These are phyloP conservation scores for Zophobas morio DNA, from an alignment of 1,140 invertebrate species.

Conservation along the genomic window DNA sequence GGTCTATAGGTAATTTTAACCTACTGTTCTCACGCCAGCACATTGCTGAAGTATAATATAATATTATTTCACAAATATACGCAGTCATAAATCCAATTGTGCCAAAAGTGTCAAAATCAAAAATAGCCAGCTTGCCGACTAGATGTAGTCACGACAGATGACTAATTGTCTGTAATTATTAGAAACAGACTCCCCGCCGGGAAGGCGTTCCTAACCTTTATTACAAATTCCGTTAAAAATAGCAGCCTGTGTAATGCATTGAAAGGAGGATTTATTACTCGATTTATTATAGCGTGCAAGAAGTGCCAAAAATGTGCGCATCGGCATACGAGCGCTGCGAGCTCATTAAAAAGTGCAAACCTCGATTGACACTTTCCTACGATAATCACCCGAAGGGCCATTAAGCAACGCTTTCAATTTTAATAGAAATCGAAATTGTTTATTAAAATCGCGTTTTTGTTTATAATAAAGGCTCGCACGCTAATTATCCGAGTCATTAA, in stretches of 20 bases:
- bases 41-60: not conserved
- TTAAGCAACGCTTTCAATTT: conserved; percentile 15
- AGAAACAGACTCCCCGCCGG: conserved; percentile 36
- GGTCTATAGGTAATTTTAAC: no score
- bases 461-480: conserved; percentile 42
- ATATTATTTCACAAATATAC: no score
- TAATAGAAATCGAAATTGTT: conserved; percentile 40
- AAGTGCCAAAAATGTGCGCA: conserved; percentile 20
- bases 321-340: no score
- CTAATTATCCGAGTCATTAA: conserved; percentile 47
- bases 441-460: conserved; percentile 39
- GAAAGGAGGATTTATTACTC: conserved; percentile 39
- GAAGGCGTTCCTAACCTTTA: conserved; percentile 42
- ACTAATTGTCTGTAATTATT: conserved; percentile 42
- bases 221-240: conserved; percentile 41
- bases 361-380: not conserved
- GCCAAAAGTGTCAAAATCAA: no score
- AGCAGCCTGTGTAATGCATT: conserved; percentile 21
- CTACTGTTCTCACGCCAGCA: not conserved
- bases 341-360: not conserved
- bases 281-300: conserved; percentile 36
- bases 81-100: no score
- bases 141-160: conserved; percentile 26
- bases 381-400: not conserved
- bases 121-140: conserved; percentile 11